Percentiles rank a stretch among this genome's conserved stretches.
These are phyloP conservation scores for Oopsacas minuta DNA, from an alignment of 37 sponge, comb jelly and placozoan genomes.

Conservation along the genomic window DNA sequence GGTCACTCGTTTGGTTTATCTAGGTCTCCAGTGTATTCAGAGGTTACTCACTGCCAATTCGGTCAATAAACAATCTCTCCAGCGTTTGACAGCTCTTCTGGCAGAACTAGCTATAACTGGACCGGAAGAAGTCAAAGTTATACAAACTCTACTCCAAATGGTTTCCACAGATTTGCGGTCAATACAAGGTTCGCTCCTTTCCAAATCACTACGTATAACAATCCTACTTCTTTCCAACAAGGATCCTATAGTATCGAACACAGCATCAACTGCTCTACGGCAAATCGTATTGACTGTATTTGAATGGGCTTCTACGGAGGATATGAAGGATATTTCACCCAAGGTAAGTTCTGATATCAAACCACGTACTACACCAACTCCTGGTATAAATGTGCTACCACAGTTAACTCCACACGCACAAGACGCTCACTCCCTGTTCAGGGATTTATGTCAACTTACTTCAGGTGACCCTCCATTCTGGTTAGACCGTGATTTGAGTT, in stretches of 20 bases:
- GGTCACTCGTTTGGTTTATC: neutral
- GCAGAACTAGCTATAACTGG: conserved; percentile 30
- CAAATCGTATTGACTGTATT: conserved; percentile 68
- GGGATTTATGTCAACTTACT: conserved; percentile 82
- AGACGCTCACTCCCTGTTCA: conserved; percentile 3
- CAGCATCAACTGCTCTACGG: conserved; percentile 63
- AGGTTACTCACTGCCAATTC: neutral
- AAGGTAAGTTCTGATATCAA: neutral
- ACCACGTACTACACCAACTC: neutral
- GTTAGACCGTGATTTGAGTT: conserved; percentile 39
- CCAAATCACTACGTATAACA: conserved; percentile 6
- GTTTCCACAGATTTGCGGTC: conserved; percentile 30
- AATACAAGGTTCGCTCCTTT: conserved; percentile 9
- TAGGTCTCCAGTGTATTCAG: conserved; percentile 16
- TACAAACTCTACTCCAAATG: conserved; percentile 73
- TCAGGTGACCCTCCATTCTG: conserved; percentile 84
- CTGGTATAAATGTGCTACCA: neutral
- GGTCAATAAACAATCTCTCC: neutral
- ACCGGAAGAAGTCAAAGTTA: conserved; percentile 58
- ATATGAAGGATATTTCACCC: neutral
- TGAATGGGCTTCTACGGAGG: conserved; percentile 36
- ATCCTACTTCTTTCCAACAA: neutral
- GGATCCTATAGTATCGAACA: conserved; percentile 49
- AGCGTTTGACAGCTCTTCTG: conserved; percentile 20
- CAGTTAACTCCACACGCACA: conserved; percentile 10